Percentiles rank a stretch among this genome's conserved stretches.
Conservation (phyloP, 2,113 vertebrate genomes). For the Smithornis capensis region DNA sequence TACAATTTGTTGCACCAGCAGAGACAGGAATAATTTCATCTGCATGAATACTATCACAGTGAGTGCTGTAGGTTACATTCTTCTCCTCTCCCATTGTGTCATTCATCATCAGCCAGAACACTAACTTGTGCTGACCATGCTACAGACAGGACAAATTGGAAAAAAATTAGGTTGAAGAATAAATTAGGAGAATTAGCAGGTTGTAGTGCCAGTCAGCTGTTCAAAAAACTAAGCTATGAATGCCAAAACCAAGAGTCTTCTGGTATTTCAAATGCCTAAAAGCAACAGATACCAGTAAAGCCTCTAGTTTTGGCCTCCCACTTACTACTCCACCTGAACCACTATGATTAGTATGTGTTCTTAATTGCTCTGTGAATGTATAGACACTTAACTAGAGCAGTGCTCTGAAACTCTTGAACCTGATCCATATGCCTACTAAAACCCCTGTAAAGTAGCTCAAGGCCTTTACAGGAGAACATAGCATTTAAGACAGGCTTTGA, state of each 20-base stretch:
- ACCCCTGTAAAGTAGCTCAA: background rate
- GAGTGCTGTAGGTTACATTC: background rate
- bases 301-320: background rate
- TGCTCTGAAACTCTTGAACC: background rate
- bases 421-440: too few relatives aligned
- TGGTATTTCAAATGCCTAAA: background rate
- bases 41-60: background rate
- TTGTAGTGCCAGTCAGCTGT: background rate
- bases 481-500: accelerated
- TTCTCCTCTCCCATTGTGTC: background rate
- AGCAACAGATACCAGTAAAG: background rate
- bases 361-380: background rate
- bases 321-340: background rate
- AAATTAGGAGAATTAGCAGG: background rate
- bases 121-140: slow-evolving; percentile 43
- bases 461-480: background rate
- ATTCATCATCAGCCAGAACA: slow-evolving; percentile 32
- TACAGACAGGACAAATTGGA: background rate
- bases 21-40: background rate
- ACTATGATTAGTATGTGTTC: accelerated
- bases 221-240: background rate
- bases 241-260: background rate
- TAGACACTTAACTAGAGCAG: accelerated
- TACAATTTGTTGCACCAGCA: slow-evolving; percentile 59
- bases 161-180: background rate